Conservation (phyloP, 1,140 invertebrate species). For the Dendrolimus punctatus region DNA sequence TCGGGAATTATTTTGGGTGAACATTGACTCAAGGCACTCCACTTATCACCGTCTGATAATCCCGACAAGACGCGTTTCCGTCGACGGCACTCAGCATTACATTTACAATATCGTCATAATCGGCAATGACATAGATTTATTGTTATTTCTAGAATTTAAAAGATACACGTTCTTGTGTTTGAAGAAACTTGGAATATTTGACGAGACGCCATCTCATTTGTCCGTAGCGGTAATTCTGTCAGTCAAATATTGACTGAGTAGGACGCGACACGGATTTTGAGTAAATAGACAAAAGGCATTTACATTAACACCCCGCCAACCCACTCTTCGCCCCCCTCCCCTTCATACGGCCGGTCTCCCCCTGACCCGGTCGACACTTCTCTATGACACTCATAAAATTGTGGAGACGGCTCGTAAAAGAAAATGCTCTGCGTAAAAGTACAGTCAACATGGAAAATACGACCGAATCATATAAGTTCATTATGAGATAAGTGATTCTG, state of each 20-base stretch:
- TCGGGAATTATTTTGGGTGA: conserved; percentile 53
- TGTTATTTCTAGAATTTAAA: conserved; percentile 13
- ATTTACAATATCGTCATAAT: conserved; percentile 18
- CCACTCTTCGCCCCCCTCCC: conserved; percentile 8
- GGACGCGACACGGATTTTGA: conserved; percentile 65
- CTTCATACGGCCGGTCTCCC: conserved; percentile 9
- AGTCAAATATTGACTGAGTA: conserved; percentile 62
- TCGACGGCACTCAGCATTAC: conserved; percentile 19
- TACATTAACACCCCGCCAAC: conserved; percentile 42
- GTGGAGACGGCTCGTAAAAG: conserved; percentile 23
- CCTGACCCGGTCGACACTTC: conserved; percentile 1
- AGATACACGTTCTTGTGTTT: conserved; percentile 17
- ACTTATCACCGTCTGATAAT: conserved; percentile 48
- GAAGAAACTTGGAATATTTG: conserved; percentile 24
- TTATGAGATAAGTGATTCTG: background rate
- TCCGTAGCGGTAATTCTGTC: conserved; percentile 61
- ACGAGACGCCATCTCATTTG: conserved; percentile 48
- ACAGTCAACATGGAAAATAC: background rate
- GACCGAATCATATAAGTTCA: background rate
- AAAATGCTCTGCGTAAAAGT: conserved; percentile 18
- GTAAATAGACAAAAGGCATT: conserved; percentile 63
- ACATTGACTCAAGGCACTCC: conserved; percentile 50
- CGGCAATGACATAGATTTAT: conserved; percentile 30
- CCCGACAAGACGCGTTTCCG: conserved; percentile 33
- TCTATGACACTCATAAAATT: conserved; percentile 22